Base-by-base conservation (phyloP, 2,797 vertebrate species). In the Crypturellus tataupa region DNA sequence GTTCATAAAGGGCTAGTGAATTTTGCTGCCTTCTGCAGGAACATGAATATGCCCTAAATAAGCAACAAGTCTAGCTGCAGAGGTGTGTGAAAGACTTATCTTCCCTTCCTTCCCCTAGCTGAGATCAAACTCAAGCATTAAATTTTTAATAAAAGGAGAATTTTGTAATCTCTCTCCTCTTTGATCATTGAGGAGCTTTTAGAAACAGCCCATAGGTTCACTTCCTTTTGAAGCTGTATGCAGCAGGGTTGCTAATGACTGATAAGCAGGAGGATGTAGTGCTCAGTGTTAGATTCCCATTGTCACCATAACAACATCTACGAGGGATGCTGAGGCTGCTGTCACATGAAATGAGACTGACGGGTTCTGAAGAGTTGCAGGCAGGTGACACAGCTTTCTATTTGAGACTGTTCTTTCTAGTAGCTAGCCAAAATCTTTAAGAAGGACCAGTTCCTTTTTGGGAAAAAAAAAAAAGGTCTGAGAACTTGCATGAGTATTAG, bases 221-320 rank as follows among this genome's bases (percentile, higher is more conserved):
- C 3, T 80, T 90, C 78, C 58, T 94, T 95, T 95, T 95, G 95
- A 95, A 92, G 92, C 6, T 73, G 53, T 49, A 49, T 83, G 24
- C 80, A 92, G 88, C 68, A 90, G 68, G 86, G 70, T 90, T 18
- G 1, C 76, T 90, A 90, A 71, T 64, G 39, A 24, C 25, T 73
- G 78, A 84, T 80, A 86, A 89, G 68, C 83, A 92, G 80, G 21
- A 75, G 87, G 90, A 93, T 93, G 71, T 71, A 89, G 56, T 13
- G 39, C 68, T 91, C 53, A 21, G 46, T 18, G 0, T 82, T 49
- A 90, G 64, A 83, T 31, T 88, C 80, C 62, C 49, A n/a, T 5
- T 6, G 86, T 96, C 93, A 70, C 93, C 95, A 95, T 96, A 95
- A 92, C 90, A 93, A 95, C 93, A 73, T 92, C 90, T 80, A 80